Percentiles rank a stretch among this genome's conserved stretches.
These are phyloP conservation scores for pig (Sus scrofa) DNA, from an alignment of 2,113 vertebrate species.

Conservation along the genomic window T2T-Sscrofa CM000823.6:64281501-64282000, in stretches of 20 bases:
- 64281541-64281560: neutral
- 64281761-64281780: neutral
- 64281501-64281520: too few species aligned
- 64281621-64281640: too few species aligned
- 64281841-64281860: neutral
- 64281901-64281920: conserved; percentile 84
- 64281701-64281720: too few species aligned
- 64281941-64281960: conserved; percentile 83
- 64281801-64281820: neutral
- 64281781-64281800: neutral
- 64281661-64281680: too few species aligned
- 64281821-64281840: neutral
- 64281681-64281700: too few species aligned
- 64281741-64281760: neutral
- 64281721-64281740: neutral
- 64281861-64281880: conserved; percentile 33
- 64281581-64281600: neutral
- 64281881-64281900: conserved; percentile 13
- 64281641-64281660: too few species aligned
- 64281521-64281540: neutral
- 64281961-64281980: conserved; percentile 81
- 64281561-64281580: neutral
- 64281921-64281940: conserved; percentile 85
- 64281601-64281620: neutral
- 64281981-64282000: conserved; percentile 86